Evolutionary conservation across 2,888 invertebrate genomes (phyloP).

Genomic region (Drosophila formosana): DNA sequence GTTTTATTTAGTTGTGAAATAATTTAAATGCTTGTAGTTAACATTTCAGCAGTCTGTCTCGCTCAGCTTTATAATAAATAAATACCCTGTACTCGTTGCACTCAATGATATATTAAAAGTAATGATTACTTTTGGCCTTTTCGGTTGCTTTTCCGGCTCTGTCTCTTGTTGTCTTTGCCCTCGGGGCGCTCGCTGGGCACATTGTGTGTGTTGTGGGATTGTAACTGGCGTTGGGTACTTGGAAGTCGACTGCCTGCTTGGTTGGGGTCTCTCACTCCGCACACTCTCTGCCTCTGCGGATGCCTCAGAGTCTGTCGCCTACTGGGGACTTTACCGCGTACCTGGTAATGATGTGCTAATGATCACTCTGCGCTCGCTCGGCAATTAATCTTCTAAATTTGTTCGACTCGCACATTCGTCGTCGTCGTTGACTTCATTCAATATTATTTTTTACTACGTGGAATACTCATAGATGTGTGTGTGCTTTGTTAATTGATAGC

Average conservation of each 20-base stretch:
- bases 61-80: not conserved
- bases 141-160: conserved; percentile 1
- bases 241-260: not conserved
- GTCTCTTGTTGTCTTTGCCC: conserved; percentile 1
- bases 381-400: conserved; percentile 69
- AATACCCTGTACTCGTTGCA: conserved; percentile 18
- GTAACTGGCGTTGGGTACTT: not conserved
- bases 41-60: not conserved
- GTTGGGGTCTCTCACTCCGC: not conserved
- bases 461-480: not conserved
- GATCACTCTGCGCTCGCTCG: conserved; percentile 49
- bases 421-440: conserved; percentile 18
- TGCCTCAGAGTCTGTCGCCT: not conserved
- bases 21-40: not conserved
- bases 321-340: conserved; percentile 34
- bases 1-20: too few relatives aligned
- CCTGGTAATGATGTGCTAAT: conserved; percentile 75
- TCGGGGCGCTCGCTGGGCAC: conserved; percentile 24
- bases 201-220: conserved; percentile 11
- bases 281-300: not conserved
- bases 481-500: conserved; percentile 78
- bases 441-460: conserved; percentile 4
- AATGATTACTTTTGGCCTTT: conserved; percentile 22
- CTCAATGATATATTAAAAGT: conserved; percentile 23
- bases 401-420: conserved; percentile 27